A percentile compares a stretch with the other conserved stretches of the same genome.
Conservation (phyloP, 2,888 invertebrate genomes). For the Luperina nickerlii region DNA sequence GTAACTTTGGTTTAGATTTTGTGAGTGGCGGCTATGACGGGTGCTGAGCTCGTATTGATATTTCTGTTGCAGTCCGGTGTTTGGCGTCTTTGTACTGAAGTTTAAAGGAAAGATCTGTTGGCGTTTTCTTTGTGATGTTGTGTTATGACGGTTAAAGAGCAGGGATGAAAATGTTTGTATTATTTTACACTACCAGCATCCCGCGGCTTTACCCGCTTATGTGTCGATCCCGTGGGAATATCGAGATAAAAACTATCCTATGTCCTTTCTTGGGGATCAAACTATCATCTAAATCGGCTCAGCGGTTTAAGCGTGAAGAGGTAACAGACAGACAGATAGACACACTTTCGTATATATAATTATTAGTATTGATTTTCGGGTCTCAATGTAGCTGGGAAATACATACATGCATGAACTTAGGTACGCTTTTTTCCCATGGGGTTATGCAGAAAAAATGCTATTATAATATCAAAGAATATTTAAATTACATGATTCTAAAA, state of each 20-base stretch:
- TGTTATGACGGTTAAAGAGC: constrained; percentile 1
- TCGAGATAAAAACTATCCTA: no score
- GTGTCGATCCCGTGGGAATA: no score
- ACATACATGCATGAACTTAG: not conserved
- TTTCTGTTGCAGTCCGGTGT: constrained; percentile 46
- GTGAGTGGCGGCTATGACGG: constrained; percentile 54
- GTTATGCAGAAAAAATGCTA: not conserved
- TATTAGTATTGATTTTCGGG: not conserved
- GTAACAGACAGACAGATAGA: no score
- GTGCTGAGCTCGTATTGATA: constrained; percentile 45
- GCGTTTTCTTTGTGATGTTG: constrained; percentile 13
- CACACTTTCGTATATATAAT: no score
- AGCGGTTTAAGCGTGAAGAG: no score
- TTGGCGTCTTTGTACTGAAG: constrained; percentile 28
- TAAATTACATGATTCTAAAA: no score
- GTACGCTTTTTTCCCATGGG: rapidly evolving
- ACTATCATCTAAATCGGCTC: no score
- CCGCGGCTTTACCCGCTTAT: no score
- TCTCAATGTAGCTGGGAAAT: not conserved
- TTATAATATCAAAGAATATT: no score
- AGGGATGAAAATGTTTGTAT: not conserved
- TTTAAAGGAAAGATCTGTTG: constrained; percentile 14
- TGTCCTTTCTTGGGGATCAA: no score
- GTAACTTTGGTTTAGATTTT: constrained; percentile 53
- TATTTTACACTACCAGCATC: not conserved